Base-by-base conservation (phyloP, 2,888 invertebrate species). In the Brachypterus glaber region DNA sequence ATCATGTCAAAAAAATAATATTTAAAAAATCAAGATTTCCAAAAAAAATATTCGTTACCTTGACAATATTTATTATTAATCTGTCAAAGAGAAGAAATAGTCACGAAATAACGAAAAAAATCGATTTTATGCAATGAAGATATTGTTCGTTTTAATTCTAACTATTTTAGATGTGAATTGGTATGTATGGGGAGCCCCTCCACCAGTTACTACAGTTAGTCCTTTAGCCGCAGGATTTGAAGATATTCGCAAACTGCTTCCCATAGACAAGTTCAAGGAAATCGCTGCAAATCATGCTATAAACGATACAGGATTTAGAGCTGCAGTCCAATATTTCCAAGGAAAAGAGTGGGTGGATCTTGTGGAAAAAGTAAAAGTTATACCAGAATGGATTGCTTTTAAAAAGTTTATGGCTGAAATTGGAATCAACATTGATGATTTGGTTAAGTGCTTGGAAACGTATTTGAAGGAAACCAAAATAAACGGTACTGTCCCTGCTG, bases 241-340 rank as follows among this genome's bases (percentile, higher is more conserved):
- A 46, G 46, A 45, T 47, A 30, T 27, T 41, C 27, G 37, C 43
- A 32, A 27, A 11, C 12, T 27, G 12, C 7, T 27, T 27, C 27
- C 27, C 27, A 27, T 11, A 24, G 48, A 47, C 4, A 35, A 41
- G 25, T 35, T 54, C 4, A 36, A 45, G 3, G 41, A 43, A 38
- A 45, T 52, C n/a, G 45, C 45, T 11, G 14, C 41, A 12, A 12
- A 37, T 2, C 49, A 52, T 24, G 25, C 50, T 3, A 18, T 43
- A 21, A 44, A 32, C 8, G 53, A 54, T 32, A 41, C 46, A n/a
- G 50, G 45, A 11, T 52, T 55, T 30, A 43, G 39, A 21, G 46
- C 49, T 14, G 54, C 52, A n/a, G 30, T 55, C 3, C 35, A 39
- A 5, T 51, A 48, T 24, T 43, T 55, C 36, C 49, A 49, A 30